Evolutionary conservation across 2,888 invertebrate genomes (phyloP), one percentile per base, ranked within the genome.

Genomic region (Adelognathus sp.): DNA sequence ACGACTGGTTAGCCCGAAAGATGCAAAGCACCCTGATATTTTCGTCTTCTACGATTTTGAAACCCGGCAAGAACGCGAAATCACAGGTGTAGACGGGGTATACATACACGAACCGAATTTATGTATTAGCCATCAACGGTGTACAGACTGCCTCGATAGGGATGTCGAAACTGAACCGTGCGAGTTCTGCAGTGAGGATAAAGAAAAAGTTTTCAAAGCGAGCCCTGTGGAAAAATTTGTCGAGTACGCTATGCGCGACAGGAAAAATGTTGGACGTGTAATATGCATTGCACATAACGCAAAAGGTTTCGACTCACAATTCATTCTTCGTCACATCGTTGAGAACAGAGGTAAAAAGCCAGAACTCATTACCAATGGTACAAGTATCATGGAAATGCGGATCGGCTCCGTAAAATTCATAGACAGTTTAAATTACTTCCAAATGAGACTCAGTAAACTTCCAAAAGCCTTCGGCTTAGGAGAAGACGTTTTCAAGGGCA

Each of bases 401-500:
- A 24, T 46, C 11, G 18, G 11, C 21, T 14, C n/a, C 6, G 44
- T 46, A 2, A 46, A 21, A 9, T 86, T 85, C 72, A 78, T 84
- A 16, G 84, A 86, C 50, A 82, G 82, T 44, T 60, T 84, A 3
- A 87, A 84, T 77, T 88, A 86, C 73, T 83, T 88, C 44, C 86
- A 83, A 2, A 86, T 86, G 85, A 60, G 80, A 6, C 69, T 86
- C 5, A 29, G 74, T 1, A 76, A 70, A 16, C 41, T 87, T 6
- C 84, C 86, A 5, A 85, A 85, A 80, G 82, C 85, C 2, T 85
- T 88, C 61, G 85, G 77, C 41, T 73, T 88, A 6, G n/a, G 66
- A 1, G 76, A 56, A 2, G 63, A 69, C 5, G 33, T 61, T 11
- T 29, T 4, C 39, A 86, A 87, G 69, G 83, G 85, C 0, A 81